Conservation (phyloP, 2,888 invertebrate genomes). For the Pollenia griseotomentosa region DNA sequence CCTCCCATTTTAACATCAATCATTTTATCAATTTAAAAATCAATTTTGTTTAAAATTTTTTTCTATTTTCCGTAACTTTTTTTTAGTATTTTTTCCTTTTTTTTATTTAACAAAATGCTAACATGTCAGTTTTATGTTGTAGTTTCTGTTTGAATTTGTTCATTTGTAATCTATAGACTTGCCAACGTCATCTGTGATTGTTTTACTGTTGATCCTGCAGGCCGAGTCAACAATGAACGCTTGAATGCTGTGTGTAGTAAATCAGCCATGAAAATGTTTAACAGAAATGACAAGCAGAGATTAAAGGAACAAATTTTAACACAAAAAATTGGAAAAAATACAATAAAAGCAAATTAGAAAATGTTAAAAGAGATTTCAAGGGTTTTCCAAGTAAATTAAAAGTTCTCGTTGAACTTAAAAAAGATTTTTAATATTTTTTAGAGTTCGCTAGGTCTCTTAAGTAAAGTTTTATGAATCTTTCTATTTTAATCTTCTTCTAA, state of each 20-base stretch:
- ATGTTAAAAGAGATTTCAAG: not conserved
- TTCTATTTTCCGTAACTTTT: not conserved
- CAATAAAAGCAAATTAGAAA: conserved; percentile 29
- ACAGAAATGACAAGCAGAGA: conserved; percentile 31
- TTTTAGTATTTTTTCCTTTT: not conserved
- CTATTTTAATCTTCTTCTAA: conserved; percentile 25
- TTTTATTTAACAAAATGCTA: conserved; percentile 50
- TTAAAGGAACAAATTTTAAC: not conserved
- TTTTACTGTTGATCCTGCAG: too few species aligned
- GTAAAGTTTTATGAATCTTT: not conserved
- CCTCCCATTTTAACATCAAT: conserved; percentile 27
- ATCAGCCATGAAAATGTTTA: conserved; percentile 48
- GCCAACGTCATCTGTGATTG: conserved; percentile 25
- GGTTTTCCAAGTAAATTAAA: too few species aligned
- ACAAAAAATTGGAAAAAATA: conserved; percentile 15
- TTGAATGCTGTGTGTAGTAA: conserved; percentile 41
- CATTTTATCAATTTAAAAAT: conserved; percentile 59
- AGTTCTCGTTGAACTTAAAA: too few species aligned
- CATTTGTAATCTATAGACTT: conserved; percentile 42
- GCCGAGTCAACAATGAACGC: not conserved
- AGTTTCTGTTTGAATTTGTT: conserved; percentile 44
- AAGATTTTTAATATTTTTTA: too few species aligned
- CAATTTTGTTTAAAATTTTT: conserved; percentile 27
- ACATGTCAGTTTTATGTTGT: conserved; percentile 61
- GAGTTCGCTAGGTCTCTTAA: too few species aligned